Percentiles rank a stretch among this genome's conserved stretches.
phyloP scores from a whole-genome alignment of 2,797 vertebrate genomes.

The Manis crassicaudata region DNA sequence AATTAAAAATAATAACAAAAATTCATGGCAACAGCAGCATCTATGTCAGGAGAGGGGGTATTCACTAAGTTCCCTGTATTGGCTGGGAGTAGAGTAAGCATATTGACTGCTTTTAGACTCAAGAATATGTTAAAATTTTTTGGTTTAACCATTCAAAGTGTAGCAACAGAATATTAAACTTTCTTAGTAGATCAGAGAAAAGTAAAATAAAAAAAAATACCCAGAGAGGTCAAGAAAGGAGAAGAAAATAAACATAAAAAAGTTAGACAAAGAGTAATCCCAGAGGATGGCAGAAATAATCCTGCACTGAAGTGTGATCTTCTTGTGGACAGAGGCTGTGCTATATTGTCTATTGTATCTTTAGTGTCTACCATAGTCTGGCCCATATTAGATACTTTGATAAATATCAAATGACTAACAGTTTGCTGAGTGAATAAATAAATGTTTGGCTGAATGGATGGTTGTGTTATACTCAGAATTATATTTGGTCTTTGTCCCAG shows the following conservation, averaged over 20 bases:
- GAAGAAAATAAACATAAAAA: neutral
- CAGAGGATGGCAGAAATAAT: neutral
- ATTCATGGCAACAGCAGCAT: neutral
- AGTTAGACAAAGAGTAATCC: neutral
- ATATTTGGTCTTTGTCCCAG: neutral
- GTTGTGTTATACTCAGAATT: neutral
- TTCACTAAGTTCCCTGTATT: neutral
- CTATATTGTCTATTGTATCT: no score
- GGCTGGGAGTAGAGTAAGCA: neutral
- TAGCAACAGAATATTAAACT: constrained; percentile 7
- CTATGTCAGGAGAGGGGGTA: neutral
- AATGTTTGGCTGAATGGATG: constrained; percentile 18
- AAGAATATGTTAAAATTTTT: constrained; percentile 29
- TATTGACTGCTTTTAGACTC: constrained; percentile 16
- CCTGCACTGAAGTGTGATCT: neutral
- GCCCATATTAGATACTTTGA: neutral
- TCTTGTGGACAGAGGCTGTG: constrained; percentile 16
- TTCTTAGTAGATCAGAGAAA: neutral
- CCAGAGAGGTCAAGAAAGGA: neutral
- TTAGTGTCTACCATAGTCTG: neutral
- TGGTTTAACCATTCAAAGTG: neutral
- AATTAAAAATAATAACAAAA: neutral
- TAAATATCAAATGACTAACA: constrained; percentile 48
- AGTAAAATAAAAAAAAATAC: neutral
- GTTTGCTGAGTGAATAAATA: constrained; percentile 1